Conservation (phyloP, 1,140 invertebrate species). For the Arion vulgaris region DNA sequence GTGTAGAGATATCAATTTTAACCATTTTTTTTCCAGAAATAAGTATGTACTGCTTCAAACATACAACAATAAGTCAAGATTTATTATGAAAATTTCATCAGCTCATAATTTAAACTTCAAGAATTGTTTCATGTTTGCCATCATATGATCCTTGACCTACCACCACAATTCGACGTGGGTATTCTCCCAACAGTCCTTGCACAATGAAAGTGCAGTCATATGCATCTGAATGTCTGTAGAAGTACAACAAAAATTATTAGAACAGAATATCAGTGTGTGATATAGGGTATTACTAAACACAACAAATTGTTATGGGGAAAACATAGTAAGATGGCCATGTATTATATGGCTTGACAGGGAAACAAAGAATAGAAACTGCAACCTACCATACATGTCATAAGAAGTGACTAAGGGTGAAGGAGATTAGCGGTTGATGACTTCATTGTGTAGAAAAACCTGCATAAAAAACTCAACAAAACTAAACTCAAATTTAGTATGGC, state of each 20-base stretch:
- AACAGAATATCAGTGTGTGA: background rate
- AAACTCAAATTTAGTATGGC: too few species aligned
- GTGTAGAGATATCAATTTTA: too few species aligned
- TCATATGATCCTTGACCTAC: constrained; percentile 68
- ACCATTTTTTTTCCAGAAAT: too few species aligned
- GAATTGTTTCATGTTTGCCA: constrained; percentile 65
- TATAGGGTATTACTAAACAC: background rate
- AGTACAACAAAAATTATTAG: constrained; percentile 26
- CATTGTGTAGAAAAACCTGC: too few species aligned
- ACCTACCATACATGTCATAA: too few species aligned
- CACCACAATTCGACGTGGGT: constrained; percentile 53
- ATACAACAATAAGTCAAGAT: too few species aligned
- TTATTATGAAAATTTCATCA: background rate
- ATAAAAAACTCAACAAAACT: too few species aligned
- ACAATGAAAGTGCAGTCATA: constrained; percentile 64
- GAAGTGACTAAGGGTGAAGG: too few species aligned
- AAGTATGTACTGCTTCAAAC: too few species aligned
- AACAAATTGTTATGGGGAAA: background rate
- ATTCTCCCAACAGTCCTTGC: constrained; percentile 64
- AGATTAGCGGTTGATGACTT: too few species aligned
- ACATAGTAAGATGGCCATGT: background rate
- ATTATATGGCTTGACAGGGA: background rate
- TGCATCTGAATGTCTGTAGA: constrained; percentile 65
- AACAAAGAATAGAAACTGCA: too few species aligned
- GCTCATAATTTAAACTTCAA: constrained; percentile 54